Evolutionary conservation across 92 coral and sea anemone species (phyloP).

Genomic region (Paramuricea clavata): DNA sequence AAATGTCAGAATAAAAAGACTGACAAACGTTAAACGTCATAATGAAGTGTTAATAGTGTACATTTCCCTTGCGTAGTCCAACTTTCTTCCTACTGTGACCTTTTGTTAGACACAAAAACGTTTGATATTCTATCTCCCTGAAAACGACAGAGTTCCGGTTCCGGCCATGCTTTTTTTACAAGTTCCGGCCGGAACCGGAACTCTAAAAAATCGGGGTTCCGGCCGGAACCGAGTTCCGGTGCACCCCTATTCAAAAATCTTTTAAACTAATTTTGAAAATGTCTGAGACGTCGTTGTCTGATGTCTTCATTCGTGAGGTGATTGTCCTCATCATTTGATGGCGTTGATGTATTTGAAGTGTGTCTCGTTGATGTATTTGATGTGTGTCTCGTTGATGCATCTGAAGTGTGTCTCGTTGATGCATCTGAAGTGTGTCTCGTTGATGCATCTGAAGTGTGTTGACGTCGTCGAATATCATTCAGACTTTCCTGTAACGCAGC

Average conservation of each 20-base stretch:
- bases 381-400: constrained; percentile 34
- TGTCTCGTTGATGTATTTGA: constrained; percentile 8
- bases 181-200: too few species aligned
- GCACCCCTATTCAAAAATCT: background rate
- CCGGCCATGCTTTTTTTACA: too few species aligned
- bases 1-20: too few species aligned
- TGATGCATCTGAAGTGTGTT: constrained; percentile 33
- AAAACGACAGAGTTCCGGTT: too few species aligned
- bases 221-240: background rate
- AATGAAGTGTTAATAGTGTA: too few species aligned
- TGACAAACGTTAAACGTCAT: too few species aligned
- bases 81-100: too few species aligned
- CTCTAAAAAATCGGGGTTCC: too few species aligned
- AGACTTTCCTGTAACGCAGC: constrained; percentile 94
- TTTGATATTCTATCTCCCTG: too few species aligned
- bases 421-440: background rate
- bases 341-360: constrained; percentile 39
- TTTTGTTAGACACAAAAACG: too few species aligned
- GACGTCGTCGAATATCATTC: constrained; percentile 71
- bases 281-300: constrained; percentile 75
- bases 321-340: constrained; percentile 12
- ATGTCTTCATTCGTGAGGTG: constrained; percentile 72
- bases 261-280: constrained; percentile 57
- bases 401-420: constrained; percentile 26
- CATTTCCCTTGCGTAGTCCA: too few species aligned